Evolutionary conservation across 2,797 vertebrate genomes (phyloP).

Genomic region (Chelon labrosus): DNA sequence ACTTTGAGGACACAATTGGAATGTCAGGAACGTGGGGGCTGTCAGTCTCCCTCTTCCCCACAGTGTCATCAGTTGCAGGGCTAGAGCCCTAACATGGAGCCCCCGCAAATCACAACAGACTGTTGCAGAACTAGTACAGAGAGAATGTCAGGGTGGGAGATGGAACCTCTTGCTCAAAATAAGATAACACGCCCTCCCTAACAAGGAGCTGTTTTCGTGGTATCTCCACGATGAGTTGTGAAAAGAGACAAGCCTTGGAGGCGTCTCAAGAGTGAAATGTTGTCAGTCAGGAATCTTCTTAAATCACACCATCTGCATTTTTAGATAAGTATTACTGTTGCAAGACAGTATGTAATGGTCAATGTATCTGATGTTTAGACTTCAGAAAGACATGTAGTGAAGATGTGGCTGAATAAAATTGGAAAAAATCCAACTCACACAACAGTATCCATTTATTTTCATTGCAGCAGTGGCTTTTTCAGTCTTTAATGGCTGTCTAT

Average conservation of each 20-base stretch:
- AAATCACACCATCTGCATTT: neutral
- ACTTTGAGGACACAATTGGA: constrained; percentile 38
- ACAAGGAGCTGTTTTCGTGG: constrained; percentile 23
- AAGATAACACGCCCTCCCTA: constrained; percentile 42
- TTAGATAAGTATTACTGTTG: neutral
- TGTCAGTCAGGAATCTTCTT: constrained; percentile 11
- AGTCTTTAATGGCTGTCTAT: constrained; percentile 30
- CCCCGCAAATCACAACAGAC: constrained; percentile 11
- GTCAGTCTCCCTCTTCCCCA: constrained; percentile 30
- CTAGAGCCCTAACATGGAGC: constrained; percentile 13
- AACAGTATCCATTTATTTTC: constrained; percentile 16
- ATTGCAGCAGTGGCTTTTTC: constrained; percentile 17
- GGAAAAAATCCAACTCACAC: constrained; percentile 1
- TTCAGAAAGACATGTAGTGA: neutral
- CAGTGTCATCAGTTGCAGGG: constrained; percentile 45
- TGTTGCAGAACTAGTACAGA: constrained; percentile 31
- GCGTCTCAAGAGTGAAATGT: constrained; percentile 12
- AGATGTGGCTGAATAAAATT: constrained; percentile 11
- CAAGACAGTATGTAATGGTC: constrained; percentile 2
- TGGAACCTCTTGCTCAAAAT: constrained; percentile 40
- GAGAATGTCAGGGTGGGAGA: constrained; percentile 24
- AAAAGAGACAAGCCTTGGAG: constrained; percentile 14
- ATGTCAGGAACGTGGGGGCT: constrained; percentile 60
- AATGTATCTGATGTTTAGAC: constrained; percentile 2
- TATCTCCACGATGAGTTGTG: constrained; percentile 43